Evolutionary conservation across 2,113 vertebrate species (phyloP).

Genomic region (Erythrolamprus reginae): DNA sequence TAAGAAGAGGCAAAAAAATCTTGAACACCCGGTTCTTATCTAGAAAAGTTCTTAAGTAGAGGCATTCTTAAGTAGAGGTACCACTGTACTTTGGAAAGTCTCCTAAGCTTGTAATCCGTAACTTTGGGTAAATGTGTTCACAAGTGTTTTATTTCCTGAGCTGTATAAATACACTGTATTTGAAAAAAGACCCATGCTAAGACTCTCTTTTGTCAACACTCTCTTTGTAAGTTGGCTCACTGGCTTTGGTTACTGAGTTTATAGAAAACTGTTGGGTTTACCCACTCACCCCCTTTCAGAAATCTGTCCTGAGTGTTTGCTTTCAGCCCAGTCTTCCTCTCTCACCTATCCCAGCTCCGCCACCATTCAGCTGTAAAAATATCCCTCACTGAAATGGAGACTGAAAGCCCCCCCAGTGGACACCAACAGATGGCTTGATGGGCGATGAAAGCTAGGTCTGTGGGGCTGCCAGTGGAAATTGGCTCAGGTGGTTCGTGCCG

Average conservation of each 20-base stretch:
- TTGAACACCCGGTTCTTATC: too few relatives aligned
- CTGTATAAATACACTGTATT: not conserved
- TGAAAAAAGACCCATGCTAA: not conserved
- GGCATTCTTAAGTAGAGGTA: too few relatives aligned
- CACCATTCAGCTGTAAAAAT: constrained; percentile 57
- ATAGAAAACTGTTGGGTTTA: constrained; percentile 22
- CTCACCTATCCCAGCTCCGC: not conserved
- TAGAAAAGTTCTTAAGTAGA: too few relatives aligned
- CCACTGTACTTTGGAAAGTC: not conserved
- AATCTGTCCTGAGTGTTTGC: constrained; percentile 32
- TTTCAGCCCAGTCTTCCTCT: constrained; percentile 33
- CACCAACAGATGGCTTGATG: constrained; percentile 42
- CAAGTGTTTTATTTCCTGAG: not conserved
- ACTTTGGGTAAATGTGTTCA: not conserved
- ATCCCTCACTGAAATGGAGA: constrained; percentile 37
- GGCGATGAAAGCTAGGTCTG: constrained; percentile 44
- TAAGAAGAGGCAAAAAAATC: too few relatives aligned
- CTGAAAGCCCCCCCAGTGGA: constrained; percentile 26
- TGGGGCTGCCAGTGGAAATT: constrained; percentile 55
- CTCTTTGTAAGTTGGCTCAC: not conserved
- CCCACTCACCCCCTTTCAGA: constrained; percentile 15
- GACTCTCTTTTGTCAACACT: not conserved
- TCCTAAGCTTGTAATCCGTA: not conserved
- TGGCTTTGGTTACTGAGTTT: constrained; percentile 37
- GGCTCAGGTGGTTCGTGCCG: constrained; percentile 40